phyloP scores from a whole-genome alignment of 2,113 vertebrate species.

The Clarias batrachus region DNA sequence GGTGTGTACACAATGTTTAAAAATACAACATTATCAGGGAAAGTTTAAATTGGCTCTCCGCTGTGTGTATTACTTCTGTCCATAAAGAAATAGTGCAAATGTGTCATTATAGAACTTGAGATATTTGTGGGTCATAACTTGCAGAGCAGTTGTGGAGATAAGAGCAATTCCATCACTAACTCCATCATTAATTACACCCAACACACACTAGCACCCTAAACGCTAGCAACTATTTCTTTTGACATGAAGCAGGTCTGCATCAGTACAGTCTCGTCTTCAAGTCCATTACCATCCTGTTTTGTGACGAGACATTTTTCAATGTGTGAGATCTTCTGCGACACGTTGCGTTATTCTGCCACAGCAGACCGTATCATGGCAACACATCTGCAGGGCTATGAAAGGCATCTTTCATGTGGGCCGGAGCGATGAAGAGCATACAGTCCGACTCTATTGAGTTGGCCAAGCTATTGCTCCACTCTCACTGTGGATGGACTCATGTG shows the following conservation, averaged over 20 bases:
- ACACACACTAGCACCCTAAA: slow-evolving; percentile 4
- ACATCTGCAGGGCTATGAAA: slow-evolving; percentile 74
- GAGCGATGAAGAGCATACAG: slow-evolving; percentile 43
- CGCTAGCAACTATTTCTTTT: slow-evolving; percentile 11
- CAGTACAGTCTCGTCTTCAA: not conserved
- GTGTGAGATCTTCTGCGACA: slow-evolving; percentile 54
- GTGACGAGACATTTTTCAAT: slow-evolving; percentile 50
- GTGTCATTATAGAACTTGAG: not conserved
- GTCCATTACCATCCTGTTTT: slow-evolving; percentile 13
- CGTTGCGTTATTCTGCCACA: slow-evolving; percentile 63
- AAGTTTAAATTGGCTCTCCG: slow-evolving; percentile 1
- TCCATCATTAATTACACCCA: no score
- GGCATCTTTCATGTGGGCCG: slow-evolving; percentile 63
- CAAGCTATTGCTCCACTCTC: slow-evolving; percentile 28
- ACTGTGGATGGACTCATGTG: slow-evolving; percentile 41
- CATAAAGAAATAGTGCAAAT: not conserved
- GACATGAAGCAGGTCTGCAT: slow-evolving; percentile 20
- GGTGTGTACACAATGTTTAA: not conserved
- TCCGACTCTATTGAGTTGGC: slow-evolving; percentile 42
- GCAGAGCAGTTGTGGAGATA: not conserved
- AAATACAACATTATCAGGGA: not conserved
- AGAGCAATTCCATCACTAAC: no score
- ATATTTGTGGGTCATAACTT: not conserved
- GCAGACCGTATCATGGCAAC: slow-evolving; percentile 69
- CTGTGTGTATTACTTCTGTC: not conserved